Evolutionary conservation across 2,888 invertebrate genomes (phyloP).

Genomic region (Rhopalosiphum nymphaeae): DNA sequence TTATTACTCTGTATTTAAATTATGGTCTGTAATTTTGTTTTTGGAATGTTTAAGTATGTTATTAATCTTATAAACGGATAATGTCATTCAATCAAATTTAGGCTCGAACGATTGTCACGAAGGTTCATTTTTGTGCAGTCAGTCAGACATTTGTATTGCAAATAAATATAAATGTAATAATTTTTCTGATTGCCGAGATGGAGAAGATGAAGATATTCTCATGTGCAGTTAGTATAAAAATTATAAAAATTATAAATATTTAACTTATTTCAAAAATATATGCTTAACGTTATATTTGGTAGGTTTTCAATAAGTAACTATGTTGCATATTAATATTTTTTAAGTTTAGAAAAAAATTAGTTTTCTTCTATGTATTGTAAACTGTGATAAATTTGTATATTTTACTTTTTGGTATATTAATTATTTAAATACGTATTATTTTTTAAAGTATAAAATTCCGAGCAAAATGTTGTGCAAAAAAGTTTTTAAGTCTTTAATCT

Average conservation of each 20-base stretch:
- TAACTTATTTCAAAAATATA: background rate
- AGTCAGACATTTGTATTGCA: slow-evolving; percentile 73
- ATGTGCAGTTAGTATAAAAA: slow-evolving; percentile 71
- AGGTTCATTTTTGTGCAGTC: slow-evolving; percentile 74
- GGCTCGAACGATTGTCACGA: slow-evolving; percentile 66
- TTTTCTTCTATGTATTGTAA: background rate
- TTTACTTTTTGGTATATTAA: background rate
- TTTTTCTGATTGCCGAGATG: slow-evolving; percentile 71
- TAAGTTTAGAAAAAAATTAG: background rate
- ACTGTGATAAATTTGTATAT: background rate
- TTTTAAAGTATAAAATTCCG: background rate
- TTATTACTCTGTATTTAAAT: slow-evolving; percentile 43
- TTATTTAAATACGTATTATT: background rate
- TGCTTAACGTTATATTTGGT: background rate
- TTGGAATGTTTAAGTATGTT: background rate
- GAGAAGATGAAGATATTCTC: slow-evolving; percentile 70
- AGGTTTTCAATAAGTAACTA: background rate
- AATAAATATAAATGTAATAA: slow-evolving; percentile 74
- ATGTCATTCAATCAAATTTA: background rate
- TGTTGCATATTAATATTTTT: background rate
- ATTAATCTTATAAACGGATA: background rate
- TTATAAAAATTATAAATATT: background rate
- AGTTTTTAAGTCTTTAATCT: background rate
- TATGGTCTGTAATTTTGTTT: background rate
- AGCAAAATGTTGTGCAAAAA: background rate